phyloP scores from a whole-genome alignment of 1,140 invertebrate genomes.

The Rhagoletis zephyria region DNA sequence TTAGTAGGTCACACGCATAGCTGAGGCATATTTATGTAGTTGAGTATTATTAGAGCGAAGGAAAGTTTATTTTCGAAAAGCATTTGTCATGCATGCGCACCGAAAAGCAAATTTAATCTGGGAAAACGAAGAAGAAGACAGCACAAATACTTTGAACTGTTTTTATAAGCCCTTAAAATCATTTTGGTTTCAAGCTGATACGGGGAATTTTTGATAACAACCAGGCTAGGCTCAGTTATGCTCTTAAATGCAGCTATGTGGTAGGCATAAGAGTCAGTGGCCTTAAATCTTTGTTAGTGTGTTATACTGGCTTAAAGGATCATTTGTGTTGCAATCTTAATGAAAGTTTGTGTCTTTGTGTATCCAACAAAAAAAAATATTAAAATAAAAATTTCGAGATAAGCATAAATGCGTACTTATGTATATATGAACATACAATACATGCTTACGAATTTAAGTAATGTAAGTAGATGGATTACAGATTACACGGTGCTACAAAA shows the following conservation, averaged over 20 bases:
- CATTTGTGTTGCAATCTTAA: not conserved
- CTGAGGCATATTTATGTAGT: not conserved
- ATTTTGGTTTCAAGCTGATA: not conserved
- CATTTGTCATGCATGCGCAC: slow-evolving; percentile 17
- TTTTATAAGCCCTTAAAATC: not conserved
- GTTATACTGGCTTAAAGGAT: slow-evolving; percentile 12
- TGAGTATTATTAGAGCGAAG: not conserved
- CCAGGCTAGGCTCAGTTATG: not conserved
- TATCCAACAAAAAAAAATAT: too few species aligned
- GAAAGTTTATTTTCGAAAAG: not conserved
- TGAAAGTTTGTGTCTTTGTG: not conserved
- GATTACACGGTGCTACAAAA: too few species aligned
- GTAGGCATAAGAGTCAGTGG: not conserved
- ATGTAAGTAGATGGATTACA: too few species aligned
- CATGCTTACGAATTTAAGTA: too few species aligned
- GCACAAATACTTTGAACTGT: not conserved
- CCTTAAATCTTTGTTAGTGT: not conserved
- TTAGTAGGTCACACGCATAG: not conserved
- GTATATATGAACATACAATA: too few species aligned
- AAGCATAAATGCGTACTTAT: too few species aligned
- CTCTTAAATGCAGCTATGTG: not conserved
- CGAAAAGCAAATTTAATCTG: not conserved
- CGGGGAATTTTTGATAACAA: not conserved
- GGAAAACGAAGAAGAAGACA: not conserved
- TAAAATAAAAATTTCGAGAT: too few species aligned